These are phyloP conservation scores for Taurulus bubalis DNA, from an alignment of 2,113 vertebrate genomes.

Conservation along the genomic window DNA sequence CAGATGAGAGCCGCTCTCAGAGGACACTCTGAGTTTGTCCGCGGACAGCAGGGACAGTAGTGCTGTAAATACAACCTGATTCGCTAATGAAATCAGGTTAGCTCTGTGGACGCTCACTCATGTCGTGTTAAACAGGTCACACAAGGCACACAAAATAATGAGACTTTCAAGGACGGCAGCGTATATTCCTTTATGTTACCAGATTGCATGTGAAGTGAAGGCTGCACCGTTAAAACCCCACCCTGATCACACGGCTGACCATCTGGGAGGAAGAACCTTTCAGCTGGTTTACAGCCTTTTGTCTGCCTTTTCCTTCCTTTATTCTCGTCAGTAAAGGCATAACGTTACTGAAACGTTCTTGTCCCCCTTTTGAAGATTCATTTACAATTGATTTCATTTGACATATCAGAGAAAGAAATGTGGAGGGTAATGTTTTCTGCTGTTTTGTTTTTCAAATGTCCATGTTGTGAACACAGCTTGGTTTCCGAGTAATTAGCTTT, in stretches of 20 bases:
- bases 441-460: not conserved
- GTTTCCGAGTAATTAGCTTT: not conserved
- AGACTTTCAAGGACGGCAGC: not conserved
- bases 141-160: not conserved
- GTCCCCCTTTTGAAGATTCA: not conserved
- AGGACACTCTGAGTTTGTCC: constrained; percentile 57
- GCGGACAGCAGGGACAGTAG: constrained; percentile 37
- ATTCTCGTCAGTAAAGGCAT: not conserved
- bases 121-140: constrained; percentile 55
- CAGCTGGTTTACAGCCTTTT: constrained; percentile 34
- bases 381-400: constrained; percentile 32
- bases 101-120: constrained; percentile 33
- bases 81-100: constrained; percentile 74
- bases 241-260: constrained; percentile 14
- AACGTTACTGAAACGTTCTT: constrained; percentile 21
- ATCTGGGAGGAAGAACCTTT: constrained; percentile 64
- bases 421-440: not conserved
- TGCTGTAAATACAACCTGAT: constrained; percentile 60
- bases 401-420: not conserved
- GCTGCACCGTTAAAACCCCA: not conserved
- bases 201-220: not conserved
- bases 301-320: constrained; percentile 33
- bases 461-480: not conserved
- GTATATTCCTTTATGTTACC: constrained; percentile 8
- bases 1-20: constrained; percentile 52